Base-by-base conservation (phyloP, 2,113 vertebrate species). In the Zosterops pallidus region DNA sequence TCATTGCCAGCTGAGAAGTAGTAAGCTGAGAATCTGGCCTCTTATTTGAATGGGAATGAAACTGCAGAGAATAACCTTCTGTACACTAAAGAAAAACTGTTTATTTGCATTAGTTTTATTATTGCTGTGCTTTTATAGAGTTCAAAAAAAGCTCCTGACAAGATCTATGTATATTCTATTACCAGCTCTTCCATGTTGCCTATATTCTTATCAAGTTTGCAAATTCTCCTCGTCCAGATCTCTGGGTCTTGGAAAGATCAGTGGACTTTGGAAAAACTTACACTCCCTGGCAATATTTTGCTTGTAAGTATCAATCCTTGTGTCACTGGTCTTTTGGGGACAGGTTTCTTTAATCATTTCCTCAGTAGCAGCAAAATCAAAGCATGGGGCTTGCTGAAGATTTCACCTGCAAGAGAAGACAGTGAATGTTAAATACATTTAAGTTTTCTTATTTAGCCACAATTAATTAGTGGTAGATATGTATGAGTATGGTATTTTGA, bases 181-280 rank as follows among this genome's bases (percentile, higher is more conserved):
- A 90, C 87, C 94, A 99, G 99, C 98, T 99, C 78, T 99, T 99
- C 97, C 99, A 99, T 41, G 99, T 99, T 90, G 99, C 99, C 16
- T 99, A 99, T 64, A 49, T 99, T 95, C 98, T 99, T 94, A 98
- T 99, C 96, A 99, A 99, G 97, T 99, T 99, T 97, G 99, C 99
- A 42, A 99, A 99, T 96, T 99, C 99, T 92, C 99, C 99, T 89
- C 99, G 99, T 47, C 99, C 99, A 95, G 98, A 99, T 96, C 98
- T 99, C 86, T 99, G 99, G 99, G 96, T 99, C 60, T 97, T 99
- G 88, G 99, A 99, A 97, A 98, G 98, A 89, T 99, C 99, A 2
- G 96, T 98, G 71, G 99, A 99, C 94, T 98, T 99, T 70, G 99
- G 99, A 92, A 98, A 79, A 86, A 99, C 98, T 63, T 99, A 98